A percentile compares a stretch with the other conserved stretches of the same genome.
Conservation (phyloP, 2,113 vertebrate genomes). For the Dolichallabes microphthalmus region DNA sequence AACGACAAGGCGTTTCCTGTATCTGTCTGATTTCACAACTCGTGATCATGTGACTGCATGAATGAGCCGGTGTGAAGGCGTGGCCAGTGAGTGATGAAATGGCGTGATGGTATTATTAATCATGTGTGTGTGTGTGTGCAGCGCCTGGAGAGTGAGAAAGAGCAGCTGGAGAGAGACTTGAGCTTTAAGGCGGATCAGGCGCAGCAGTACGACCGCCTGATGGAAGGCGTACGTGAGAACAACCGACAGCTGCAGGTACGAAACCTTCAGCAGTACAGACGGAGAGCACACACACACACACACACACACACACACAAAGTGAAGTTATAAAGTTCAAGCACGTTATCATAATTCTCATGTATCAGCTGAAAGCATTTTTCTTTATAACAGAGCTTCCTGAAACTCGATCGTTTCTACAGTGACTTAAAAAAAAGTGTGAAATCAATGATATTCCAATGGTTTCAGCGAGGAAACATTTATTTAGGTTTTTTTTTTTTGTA, state of each 20-base stretch:
- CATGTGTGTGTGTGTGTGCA: slow-evolving; percentile 40
- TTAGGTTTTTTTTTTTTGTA: not conserved
- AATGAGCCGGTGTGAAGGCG: not conserved
- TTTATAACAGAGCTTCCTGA: not conserved
- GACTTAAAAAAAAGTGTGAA: not conserved
- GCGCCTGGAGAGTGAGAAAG: slow-evolving; percentile 83
- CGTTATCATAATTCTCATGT: not conserved
- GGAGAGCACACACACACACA: not conserved
- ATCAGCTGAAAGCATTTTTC: not conserved
- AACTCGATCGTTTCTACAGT: not conserved
- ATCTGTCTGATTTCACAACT: not conserved
- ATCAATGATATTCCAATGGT: no score
- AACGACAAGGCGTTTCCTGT: not conserved
- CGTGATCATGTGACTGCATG: not conserved
- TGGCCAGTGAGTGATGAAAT: not conserved
- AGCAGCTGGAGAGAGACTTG: slow-evolving; percentile 83
- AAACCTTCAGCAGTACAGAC: not conserved
- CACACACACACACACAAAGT: not conserved
- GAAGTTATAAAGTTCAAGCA: not conserved
- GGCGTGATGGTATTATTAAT: not conserved
- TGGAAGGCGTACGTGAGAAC: slow-evolving; percentile 84
- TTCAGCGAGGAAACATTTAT: not conserved
- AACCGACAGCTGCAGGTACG: slow-evolving; percentile 89
- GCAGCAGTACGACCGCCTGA: slow-evolving; percentile 82
- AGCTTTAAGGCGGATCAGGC: slow-evolving; percentile 87